Conservation (phyloP, 2,888 invertebrate genomes). For the Cataglyphis rosenhaueri region DNA sequence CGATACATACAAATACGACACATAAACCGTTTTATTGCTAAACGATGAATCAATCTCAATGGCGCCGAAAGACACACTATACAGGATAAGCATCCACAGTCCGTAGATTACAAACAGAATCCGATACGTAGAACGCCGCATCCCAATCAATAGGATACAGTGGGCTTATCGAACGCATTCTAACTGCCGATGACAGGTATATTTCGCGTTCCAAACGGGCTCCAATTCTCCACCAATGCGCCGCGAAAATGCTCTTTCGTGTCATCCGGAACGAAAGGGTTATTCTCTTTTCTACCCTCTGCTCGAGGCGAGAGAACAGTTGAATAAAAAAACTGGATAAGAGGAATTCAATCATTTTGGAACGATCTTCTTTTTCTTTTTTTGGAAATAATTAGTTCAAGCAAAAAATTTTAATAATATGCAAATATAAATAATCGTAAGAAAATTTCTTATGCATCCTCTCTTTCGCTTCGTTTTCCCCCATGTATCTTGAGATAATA, state of each 20-base stretch:
- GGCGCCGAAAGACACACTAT: neutral
- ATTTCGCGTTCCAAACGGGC: constrained; percentile 52
- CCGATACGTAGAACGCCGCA: constrained; percentile 82
- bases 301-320: constrained; percentile 16
- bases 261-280: constrained; percentile 28
- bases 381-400: neutral
- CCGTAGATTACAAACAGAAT: constrained; percentile 74
- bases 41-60: neutral
- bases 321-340: constrained; percentile 50
- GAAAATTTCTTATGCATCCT: neutral
- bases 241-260: constrained; percentile 46
- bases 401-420: neutral
- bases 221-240: constrained; percentile 63
- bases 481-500: constrained; percentile 28
- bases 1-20: neutral
- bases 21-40: neutral
- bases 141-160: constrained; percentile 83
- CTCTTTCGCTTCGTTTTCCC: neutral
- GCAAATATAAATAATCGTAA: constrained; percentile 6
- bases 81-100: constrained; percentile 14
- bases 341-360: constrained; percentile 21
- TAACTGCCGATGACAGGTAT: constrained; percentile 74
- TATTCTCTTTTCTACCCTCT: constrained; percentile 54
- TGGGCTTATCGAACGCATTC: constrained; percentile 80
- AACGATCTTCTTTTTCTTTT: neutral